Evolutionary conservation across 1,140 invertebrate species (phyloP).

Genomic region (Leptinotarsa lineolata): DNA sequence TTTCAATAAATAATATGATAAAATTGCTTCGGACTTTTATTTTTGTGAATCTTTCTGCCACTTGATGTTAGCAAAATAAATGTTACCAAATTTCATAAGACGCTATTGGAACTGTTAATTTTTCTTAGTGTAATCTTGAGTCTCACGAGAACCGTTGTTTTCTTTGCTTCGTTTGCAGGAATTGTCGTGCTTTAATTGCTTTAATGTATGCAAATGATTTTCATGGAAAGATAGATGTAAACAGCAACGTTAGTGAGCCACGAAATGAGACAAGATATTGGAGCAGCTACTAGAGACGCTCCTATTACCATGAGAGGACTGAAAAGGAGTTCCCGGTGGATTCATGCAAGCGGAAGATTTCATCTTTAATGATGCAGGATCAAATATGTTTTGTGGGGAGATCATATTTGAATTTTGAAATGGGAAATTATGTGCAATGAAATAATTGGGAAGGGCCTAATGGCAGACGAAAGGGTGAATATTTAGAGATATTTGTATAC

Average conservation of each 20-base stretch:
- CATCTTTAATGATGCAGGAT: conserved; percentile 22
- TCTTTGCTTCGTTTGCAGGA: conserved; percentile 32
- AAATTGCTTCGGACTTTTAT: no score
- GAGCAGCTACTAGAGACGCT: conserved; percentile 29
- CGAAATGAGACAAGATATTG: conserved; percentile 46
- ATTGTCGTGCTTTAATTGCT: conserved; percentile 43
- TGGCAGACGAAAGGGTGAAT: neutral
- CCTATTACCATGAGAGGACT: neutral
- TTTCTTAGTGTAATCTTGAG: conserved; percentile 20
- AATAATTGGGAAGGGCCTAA: conserved; percentile 11
- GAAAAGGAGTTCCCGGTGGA: conserved; percentile 17
- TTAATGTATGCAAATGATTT: conserved; percentile 51
- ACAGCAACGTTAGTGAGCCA: conserved; percentile 49
- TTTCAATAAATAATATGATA: no score
- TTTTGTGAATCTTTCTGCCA: no score
- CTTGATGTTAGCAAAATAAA: no score
- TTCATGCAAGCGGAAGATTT: conserved; percentile 15
- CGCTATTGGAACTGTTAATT: neutral
- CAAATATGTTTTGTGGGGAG: conserved; percentile 23
- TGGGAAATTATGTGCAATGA: conserved; percentile 13
- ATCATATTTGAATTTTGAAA: conserved; percentile 19
- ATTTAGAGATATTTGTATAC: neutral
- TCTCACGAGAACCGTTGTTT: conserved; percentile 30
- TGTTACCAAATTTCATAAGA: no score
- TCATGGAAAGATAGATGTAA: conserved; percentile 47